These are phyloP conservation scores for Phrixothrix hirtus DNA, from an alignment of 2,888 invertebrate species.

Conservation along the genomic window DNA sequence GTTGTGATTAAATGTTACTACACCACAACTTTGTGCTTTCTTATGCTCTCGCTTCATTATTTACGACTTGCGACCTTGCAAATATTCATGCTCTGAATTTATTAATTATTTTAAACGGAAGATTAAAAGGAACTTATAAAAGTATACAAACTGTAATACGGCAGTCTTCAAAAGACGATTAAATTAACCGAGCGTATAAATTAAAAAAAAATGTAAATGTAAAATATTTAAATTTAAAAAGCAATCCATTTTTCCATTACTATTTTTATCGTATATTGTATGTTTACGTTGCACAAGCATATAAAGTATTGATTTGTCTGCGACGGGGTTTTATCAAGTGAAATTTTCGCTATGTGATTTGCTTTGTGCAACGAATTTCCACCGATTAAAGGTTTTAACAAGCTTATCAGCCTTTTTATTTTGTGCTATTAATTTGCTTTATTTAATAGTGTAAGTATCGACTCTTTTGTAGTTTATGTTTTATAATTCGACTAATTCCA, in stretches of 20 bases:
- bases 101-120: too few relatives aligned
- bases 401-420: slow-evolving; percentile 40
- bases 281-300: background rate
- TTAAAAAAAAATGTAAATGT: background rate
- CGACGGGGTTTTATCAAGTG: slow-evolving; percentile 33
- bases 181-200: too few relatives aligned
- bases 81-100: too few relatives aligned
- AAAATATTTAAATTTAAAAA: too few relatives aligned
- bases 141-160: background rate
- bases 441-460: slow-evolving; percentile 36
- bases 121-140: background rate
- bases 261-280: background rate
- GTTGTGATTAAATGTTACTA: too few relatives aligned
- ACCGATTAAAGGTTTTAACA: slow-evolving; percentile 46
- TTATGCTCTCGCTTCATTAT: too few relatives aligned
- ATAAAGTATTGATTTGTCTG: slow-evolving; percentile 33
- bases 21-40: too few relatives aligned
- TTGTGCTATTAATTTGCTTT: slow-evolving; percentile 40
- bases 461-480: slow-evolving; percentile 39
- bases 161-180: too few relatives aligned
- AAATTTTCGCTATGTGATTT: slow-evolving; percentile 44
- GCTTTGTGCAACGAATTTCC: slow-evolving; percentile 47
- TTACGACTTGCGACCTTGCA: too few relatives aligned
- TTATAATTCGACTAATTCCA: slow-evolving; percentile 45
- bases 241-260: too few relatives aligned